Conservation (phyloP, 1,140 invertebrate genomes). For the Cotesia chilonis region DNA sequence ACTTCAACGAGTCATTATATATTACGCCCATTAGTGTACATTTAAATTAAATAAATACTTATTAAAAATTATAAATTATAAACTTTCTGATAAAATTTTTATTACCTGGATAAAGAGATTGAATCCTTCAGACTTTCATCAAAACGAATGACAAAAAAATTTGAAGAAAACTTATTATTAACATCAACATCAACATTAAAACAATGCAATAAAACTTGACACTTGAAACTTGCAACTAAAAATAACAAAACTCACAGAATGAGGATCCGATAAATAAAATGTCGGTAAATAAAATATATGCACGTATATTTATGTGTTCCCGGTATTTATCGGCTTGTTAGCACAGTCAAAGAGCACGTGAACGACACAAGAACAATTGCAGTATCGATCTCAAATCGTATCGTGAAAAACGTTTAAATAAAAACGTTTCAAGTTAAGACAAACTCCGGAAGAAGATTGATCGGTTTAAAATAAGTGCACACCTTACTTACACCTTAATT, state of each 20-base stretch:
- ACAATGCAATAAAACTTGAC: no score
- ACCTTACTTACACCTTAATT: background rate
- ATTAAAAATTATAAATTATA: no score
- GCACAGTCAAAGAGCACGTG: conserved; percentile 3
- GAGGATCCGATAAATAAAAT: background rate
- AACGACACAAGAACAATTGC: conserved; percentile 10
- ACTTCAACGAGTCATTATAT: no score
- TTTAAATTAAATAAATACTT: no score
- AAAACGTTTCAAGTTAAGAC: background rate
- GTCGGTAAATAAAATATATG: conserved; percentile 9
- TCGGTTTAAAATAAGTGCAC: background rate
- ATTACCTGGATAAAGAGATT: no score
- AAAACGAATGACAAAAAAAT: no score
- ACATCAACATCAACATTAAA: no score
- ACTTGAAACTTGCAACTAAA: background rate
- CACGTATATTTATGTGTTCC: conserved; percentile 2
- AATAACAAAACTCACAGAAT: background rate
- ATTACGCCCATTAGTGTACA: no score
- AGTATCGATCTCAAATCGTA: background rate
- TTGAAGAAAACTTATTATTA: no score
- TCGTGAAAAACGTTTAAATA: background rate
- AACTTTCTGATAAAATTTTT: no score
- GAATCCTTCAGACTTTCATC: no score
- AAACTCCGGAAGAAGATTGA: background rate
- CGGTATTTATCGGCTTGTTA: conserved; percentile 11